phyloP scores from a whole-genome alignment of 2,797 vertebrate genomes.

The Chloroceryle amazona region DNA sequence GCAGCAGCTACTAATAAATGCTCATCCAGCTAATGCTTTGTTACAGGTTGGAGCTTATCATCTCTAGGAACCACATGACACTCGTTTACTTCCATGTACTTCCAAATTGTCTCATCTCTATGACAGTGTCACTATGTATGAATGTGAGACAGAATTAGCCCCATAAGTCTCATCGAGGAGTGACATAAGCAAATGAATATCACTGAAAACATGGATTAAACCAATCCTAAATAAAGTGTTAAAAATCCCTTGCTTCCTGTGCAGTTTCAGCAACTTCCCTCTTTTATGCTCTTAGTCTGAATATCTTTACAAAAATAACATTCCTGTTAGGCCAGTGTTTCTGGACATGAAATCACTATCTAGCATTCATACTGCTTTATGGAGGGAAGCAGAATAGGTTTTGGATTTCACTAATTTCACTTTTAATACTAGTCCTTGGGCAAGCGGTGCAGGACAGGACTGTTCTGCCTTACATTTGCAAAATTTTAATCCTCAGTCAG shows the following conservation, averaged over 20 bases:
- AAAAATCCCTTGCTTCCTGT: neutral
- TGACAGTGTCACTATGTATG: neutral
- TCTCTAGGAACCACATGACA: neutral
- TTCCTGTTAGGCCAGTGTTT: neutral
- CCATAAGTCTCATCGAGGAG: neutral
- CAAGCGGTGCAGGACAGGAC: neutral
- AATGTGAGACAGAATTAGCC: neutral
- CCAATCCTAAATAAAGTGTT: neutral
- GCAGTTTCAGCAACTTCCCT: neutral
- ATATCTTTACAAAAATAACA: neutral
- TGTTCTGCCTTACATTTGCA: neutral
- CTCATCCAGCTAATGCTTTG: neutral
- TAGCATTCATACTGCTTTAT: neutral
- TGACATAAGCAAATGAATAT: neutral
- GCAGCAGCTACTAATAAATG: neutral
- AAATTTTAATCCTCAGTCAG: neutral
- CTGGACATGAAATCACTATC: neutral
- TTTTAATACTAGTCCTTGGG: neutral
- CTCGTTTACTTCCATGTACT: neutral
- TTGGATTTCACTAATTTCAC: neutral
- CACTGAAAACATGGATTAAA: neutral
- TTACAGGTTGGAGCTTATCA: neutral
- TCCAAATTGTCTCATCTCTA: neutral
- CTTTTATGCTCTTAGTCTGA: neutral
- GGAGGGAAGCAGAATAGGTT: neutral